Evolutionary conservation across 2,888 invertebrate species (phyloP).

Genomic region (Zaprionus obscuricornis): DNA sequence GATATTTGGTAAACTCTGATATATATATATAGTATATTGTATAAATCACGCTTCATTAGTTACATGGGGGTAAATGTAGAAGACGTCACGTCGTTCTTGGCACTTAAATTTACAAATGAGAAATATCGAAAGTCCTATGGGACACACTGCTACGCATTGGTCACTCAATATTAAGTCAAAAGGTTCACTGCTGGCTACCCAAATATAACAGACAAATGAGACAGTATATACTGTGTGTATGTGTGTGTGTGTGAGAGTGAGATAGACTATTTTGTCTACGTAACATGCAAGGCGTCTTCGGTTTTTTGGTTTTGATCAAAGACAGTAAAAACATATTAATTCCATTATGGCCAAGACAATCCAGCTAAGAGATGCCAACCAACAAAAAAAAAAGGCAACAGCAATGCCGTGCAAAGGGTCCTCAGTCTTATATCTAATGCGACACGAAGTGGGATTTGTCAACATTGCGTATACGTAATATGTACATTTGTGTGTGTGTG

Average conservation of each 20-base stretch:
- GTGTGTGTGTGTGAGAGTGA: no score
- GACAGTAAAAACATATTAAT: conserved; percentile 65
- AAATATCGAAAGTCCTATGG: conserved; percentile 45
- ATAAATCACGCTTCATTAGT: conserved; percentile 22
- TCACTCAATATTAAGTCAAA: conserved; percentile 30
- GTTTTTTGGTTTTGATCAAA: conserved; percentile 62
- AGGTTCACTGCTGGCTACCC: conserved; percentile 7
- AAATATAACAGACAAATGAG: background rate
- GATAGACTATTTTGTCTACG: no score
- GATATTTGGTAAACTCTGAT: background rate
- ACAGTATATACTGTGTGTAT: background rate
- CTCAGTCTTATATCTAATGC: conserved; percentile 47
- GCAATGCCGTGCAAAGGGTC: conserved; percentile 25
- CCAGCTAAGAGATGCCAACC: conserved; percentile 42
- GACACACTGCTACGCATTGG: conserved; percentile 17
- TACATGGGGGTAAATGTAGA: background rate
- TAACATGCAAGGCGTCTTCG: background rate
- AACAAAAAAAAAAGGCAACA: conserved; percentile 4
- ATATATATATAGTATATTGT: conserved; percentile 2
- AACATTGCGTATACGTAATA: conserved; percentile 58
- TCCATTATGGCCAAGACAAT: conserved; percentile 69
- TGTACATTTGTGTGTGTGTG: background rate
- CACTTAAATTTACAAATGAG: conserved; percentile 44
- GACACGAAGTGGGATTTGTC: conserved; percentile 69
- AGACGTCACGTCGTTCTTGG: conserved; percentile 3